A percentile compares a stretch with the other conserved stretches of the same genome.
phyloP scores from a whole-genome alignment of 2,888 invertebrate genomes.

The Callosobruchus maculatus region DNA sequence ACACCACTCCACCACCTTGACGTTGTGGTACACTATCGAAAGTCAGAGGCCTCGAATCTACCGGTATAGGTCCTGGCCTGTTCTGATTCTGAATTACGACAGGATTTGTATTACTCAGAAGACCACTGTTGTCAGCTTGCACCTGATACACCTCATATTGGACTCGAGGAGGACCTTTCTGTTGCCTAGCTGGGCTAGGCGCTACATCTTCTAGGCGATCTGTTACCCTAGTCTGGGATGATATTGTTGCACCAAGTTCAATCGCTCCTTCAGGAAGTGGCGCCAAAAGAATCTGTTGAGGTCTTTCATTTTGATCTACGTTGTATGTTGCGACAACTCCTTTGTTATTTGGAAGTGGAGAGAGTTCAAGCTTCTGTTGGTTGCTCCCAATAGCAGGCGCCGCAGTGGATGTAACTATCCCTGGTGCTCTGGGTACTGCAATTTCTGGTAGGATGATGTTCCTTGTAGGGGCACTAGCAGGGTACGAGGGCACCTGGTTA shows the following conservation, averaged over 20 bases:
- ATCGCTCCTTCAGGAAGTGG: slow-evolving; percentile 5
- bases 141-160: background rate
- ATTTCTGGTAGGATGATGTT: slow-evolving; percentile 27
- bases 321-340: too few species aligned
- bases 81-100: background rate
- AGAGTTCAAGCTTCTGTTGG: background rate
- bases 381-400: background rate
- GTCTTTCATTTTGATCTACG: background rate
- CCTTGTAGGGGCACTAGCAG: slow-evolving; percentile 12
- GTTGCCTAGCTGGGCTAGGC: background rate
- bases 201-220: background rate
- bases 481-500: slow-evolving; percentile 11
- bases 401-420: background rate
- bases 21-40: background rate
- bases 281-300: slow-evolving; percentile 1
- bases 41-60: background rate
- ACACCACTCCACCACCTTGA: background rate
- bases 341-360: background rate
- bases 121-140: background rate
- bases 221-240: background rate
- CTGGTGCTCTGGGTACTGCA: background rate
- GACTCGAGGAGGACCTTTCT: background rate
- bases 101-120: slow-evolving; percentile 14
- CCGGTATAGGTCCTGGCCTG: background rate
- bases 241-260: slow-evolving; percentile 4